Evolutionary conservation across 2,797 vertebrate species (phyloP).

Genomic region (Enteromius fasciolatus): DNA sequence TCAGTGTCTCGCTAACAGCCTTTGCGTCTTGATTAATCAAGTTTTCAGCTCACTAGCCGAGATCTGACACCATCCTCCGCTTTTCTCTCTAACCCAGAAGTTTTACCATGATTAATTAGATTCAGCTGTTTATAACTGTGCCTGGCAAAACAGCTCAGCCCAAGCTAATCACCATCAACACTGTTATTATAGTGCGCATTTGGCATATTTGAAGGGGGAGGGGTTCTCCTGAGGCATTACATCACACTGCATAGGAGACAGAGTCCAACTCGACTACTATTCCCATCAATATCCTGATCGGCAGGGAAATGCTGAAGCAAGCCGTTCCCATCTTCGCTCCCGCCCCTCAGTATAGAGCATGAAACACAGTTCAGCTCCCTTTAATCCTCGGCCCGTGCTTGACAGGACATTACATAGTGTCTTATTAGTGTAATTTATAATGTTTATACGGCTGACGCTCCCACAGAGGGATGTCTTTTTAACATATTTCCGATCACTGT

Average conservation of each 20-base stretch:
- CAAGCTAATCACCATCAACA: slow-evolving; percentile 34
- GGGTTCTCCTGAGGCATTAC: slow-evolving; percentile 13
- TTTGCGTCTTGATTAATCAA: slow-evolving; percentile 39
- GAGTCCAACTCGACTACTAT: slow-evolving; percentile 10
- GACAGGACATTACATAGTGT: slow-evolving; percentile 30
- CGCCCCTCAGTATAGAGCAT: neutral
- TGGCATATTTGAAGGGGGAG: slow-evolving; percentile 24
- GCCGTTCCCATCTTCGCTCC: neutral
- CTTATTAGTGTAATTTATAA: slow-evolving; percentile 57
- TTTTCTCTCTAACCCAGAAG: slow-evolving; percentile 12
- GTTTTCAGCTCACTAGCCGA: slow-evolving; percentile 9
- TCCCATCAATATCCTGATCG: slow-evolving; percentile 29
- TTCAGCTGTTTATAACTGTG: slow-evolving; percentile 24
- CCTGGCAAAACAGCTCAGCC: slow-evolving; percentile 30
- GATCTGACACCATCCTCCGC: slow-evolving; percentile 11
- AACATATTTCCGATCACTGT: slow-evolving; percentile 60
- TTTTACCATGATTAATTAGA: slow-evolving; percentile 45
- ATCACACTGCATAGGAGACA: slow-evolving; percentile 15
- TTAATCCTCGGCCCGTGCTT: neutral
- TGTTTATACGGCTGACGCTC: slow-evolving; percentile 52
- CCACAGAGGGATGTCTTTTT: slow-evolving; percentile 56
- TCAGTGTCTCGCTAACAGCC: slow-evolving; percentile 18
- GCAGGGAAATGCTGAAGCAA: slow-evolving; percentile 49
- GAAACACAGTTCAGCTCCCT: slow-evolving; percentile 18
- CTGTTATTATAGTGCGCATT: slow-evolving; percentile 30